Evolutionary conservation across 2,113 vertebrate species (phyloP).

Genomic region (Rhea americana): DNA sequence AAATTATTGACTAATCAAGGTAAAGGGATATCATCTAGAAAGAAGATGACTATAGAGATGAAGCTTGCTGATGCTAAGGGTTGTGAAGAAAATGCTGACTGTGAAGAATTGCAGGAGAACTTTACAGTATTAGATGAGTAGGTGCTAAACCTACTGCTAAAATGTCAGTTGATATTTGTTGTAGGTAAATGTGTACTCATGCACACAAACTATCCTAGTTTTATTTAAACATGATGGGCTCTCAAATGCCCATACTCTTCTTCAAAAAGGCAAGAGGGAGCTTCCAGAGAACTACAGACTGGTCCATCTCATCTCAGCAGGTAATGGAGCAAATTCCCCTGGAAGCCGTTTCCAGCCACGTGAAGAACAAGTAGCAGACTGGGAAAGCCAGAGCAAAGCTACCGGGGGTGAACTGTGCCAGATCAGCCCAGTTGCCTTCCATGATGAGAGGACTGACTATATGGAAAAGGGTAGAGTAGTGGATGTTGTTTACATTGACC

Average conservation of each 20-base stretch:
- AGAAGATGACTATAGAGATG: not conserved
- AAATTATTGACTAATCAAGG: not conserved
- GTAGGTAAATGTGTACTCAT: not conserved
- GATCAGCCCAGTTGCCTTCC: not conserved
- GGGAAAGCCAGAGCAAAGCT: not conserved
- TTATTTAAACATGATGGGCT: not conserved
- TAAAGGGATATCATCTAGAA: not conserved
- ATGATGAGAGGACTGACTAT: not conserved
- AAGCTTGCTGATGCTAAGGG: not conserved
- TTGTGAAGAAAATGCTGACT: not conserved
- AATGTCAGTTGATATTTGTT: not conserved
- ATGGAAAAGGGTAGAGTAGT: fast-evolving
- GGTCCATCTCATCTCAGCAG: not conserved
- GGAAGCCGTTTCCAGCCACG: fast-evolving
- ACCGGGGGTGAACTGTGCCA: not conserved
- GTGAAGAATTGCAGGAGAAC: not conserved
- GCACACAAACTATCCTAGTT: not conserved
- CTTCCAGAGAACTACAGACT: not conserved
- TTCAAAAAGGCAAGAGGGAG: not conserved
- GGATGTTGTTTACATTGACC: not conserved
- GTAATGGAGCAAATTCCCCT: not conserved
- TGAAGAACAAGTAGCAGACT: not conserved
- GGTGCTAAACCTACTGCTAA: not conserved
- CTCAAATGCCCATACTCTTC: not conserved
- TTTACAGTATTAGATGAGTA: not conserved